A percentile compares a stretch with the other conserved stretches of the same genome.
Conservation (phyloP, 2,888 invertebrate species). For the Lingula anatina region DNA sequence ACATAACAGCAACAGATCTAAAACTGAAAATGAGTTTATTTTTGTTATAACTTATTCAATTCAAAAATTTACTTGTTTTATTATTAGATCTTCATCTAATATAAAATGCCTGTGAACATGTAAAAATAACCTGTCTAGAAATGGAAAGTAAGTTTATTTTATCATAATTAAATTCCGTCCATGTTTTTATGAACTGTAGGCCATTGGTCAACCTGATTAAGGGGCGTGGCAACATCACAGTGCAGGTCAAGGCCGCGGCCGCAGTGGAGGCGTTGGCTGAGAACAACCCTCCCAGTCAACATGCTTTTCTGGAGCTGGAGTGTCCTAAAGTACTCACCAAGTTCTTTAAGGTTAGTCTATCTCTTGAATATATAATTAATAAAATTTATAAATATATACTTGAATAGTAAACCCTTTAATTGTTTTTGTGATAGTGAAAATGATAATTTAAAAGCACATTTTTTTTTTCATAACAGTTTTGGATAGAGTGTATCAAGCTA, state of each 20-base stretch:
- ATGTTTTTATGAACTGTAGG: no score
- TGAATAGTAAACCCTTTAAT: no score
- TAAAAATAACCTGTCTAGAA: background rate
- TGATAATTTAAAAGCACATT: no score
- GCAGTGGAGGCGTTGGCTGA: constrained; percentile 48
- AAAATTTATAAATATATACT: no score
- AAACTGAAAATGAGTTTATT: background rate
- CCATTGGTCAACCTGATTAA: constrained; percentile 47
- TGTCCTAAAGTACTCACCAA: constrained; percentile 46
- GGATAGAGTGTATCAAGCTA: no score
- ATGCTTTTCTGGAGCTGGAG: constrained; percentile 42
- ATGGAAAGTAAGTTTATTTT: no score
- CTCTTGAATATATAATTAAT: no score
- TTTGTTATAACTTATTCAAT: background rate
- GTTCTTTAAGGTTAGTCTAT: constrained; percentile 43
- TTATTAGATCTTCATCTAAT: background rate
- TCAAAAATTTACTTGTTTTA: no score
- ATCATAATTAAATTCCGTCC: no score
- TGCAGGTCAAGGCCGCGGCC: constrained; percentile 50
- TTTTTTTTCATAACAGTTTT: no score
- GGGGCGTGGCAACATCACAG: constrained; percentile 37
- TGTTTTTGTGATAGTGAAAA: no score
- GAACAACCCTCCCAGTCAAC: constrained; percentile 41
- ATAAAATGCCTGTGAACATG: background rate
- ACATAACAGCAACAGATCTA: background rate